phyloP scores from a whole-genome alignment of 2,888 invertebrate genomes.

The Drosophila falleni region DNA sequence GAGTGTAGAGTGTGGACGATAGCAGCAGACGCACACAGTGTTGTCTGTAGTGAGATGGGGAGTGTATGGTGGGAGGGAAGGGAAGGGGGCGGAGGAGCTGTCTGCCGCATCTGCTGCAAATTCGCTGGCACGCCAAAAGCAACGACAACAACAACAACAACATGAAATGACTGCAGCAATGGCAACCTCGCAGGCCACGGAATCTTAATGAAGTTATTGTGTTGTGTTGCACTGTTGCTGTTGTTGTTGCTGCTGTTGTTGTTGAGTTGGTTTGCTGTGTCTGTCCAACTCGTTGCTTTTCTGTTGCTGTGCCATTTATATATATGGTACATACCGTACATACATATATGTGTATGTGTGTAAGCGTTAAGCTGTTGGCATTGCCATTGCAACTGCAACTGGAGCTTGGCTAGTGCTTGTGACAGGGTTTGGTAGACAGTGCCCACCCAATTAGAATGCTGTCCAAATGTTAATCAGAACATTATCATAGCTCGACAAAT shows the following conservation, averaged over 20 bases:
- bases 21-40: slow-evolving; percentile 11
- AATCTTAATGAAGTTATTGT: slow-evolving; percentile 80
- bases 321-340: slow-evolving; percentile 9
- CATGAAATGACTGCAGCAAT: slow-evolving; percentile 38
- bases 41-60: not conserved
- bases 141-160: slow-evolving; percentile 28
- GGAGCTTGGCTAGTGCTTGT: slow-evolving; percentile 6
- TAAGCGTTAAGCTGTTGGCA: slow-evolving; percentile 27
- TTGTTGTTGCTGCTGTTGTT: slow-evolving; percentile 35
- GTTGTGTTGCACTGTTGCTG: slow-evolving; percentile 48
- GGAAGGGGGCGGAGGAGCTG: slow-evolving; percentile 12
- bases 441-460: slow-evolving; percentile 24
- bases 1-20: slow-evolving; percentile 7
- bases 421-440: slow-evolving; percentile 8
- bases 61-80: not conserved
- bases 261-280: slow-evolving; percentile 24
- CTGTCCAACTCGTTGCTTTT: slow-evolving; percentile 28
- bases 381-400: slow-evolving; percentile 23
- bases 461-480: slow-evolving; percentile 14
- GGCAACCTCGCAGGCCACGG: slow-evolving; percentile 58
- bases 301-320: slow-evolving; percentile 47
- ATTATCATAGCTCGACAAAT: not conserved
- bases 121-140: slow-evolving; percentile 52
- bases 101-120: slow-evolving; percentile 57
- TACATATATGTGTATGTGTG: not conserved